These are phyloP conservation scores for Babyrousa celebensis DNA, from an alignment of 2,797 vertebrate genomes.

Conservation along the genomic window DNA sequence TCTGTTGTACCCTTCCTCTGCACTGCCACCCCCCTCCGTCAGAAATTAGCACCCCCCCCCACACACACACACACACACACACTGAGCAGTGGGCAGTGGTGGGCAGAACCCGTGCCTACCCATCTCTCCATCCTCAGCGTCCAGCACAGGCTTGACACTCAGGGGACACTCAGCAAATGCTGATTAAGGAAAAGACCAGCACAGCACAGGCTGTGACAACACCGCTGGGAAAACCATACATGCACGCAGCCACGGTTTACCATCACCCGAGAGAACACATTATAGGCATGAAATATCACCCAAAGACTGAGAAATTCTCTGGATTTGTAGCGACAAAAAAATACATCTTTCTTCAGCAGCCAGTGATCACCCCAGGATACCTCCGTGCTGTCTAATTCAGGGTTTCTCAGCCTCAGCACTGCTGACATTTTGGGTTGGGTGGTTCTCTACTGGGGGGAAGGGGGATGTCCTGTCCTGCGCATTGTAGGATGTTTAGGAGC, in stretches of 20 bases:
- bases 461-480: background rate
- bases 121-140: background rate
- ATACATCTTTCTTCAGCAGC: background rate
- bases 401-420: background rate
- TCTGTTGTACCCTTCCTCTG: background rate
- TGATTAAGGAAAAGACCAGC: fast-evolving
- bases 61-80: background rate
- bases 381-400: background rate
- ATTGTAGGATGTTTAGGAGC: background rate
- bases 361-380: background rate
- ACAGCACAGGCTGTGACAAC: fast-evolving
- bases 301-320: background rate
- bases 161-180: background rate
- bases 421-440: background rate
- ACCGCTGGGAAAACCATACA: fast-evolving
- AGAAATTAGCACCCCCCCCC: background rate
- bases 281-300: fast-evolving
- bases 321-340: background rate
- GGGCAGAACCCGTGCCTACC: background rate
- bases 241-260: background rate
- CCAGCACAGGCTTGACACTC: background rate
- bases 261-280: fast-evolving
- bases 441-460: background rate
- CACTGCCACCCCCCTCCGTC: no score
- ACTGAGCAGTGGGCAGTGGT: background rate